Evolutionary conservation across 2,113 vertebrate species (phyloP).

Genomic region (Microtus ochrogaster): DNA sequence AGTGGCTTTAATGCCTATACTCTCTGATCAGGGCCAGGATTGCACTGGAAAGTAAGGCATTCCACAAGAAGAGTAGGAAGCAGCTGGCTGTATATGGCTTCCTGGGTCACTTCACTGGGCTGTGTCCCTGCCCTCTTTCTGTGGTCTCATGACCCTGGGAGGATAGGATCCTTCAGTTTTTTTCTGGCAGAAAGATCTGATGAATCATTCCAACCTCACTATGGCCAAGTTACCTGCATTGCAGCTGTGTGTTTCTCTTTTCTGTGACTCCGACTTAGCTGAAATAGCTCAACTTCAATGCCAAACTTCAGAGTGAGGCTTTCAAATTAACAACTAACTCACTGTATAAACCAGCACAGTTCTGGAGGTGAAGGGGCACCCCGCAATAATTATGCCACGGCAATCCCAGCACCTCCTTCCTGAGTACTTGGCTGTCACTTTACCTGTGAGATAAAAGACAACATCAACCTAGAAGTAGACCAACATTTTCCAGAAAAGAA

Average conservation of each 20-base stretch:
- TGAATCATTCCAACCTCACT: neutral
- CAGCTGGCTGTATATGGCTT: neutral
- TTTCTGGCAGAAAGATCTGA: neutral
- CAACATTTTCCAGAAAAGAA: neutral
- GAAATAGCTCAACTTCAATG: conserved; percentile 40
- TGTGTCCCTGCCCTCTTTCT: neutral
- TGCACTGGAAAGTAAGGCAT: neutral
- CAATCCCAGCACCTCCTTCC: neutral
- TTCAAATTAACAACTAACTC: conserved; percentile 30
- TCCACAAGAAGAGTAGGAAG: rapidly evolving
- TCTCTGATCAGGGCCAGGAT: neutral
- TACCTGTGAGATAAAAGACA: neutral
- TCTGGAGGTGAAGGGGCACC: neutral
- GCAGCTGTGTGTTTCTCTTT: neutral
- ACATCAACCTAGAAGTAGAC: neutral
- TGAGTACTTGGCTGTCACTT: neutral
- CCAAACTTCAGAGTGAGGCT: neutral
- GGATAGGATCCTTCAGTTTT: neutral
- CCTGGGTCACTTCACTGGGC: neutral
- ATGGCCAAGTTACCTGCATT: neutral
- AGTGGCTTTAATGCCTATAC: neutral
- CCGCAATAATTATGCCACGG: neutral
- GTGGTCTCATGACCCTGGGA: neutral
- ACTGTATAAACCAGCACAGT: neutral
- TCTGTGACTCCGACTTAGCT: neutral